phyloP scores from a whole-genome alignment of 1,140 invertebrate genomes.

The Proales similis region DNA sequence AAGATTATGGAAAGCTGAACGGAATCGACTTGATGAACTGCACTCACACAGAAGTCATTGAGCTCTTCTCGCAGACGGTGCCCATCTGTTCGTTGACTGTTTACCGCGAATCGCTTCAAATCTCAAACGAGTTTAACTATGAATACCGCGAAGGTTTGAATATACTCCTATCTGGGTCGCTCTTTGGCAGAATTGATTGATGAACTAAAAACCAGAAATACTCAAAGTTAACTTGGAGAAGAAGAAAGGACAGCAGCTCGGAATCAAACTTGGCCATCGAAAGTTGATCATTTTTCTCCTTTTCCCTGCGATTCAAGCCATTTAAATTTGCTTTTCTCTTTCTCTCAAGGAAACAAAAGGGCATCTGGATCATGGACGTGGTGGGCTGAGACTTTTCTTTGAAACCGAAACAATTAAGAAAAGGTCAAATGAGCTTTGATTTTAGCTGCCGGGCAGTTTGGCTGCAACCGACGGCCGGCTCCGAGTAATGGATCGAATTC shows the following conservation, averaged over 20 bases:
- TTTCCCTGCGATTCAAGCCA: not conserved
- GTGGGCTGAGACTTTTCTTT: slow-evolving; percentile 44
- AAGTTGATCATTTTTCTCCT: slow-evolving; percentile 42
- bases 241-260: slow-evolving; percentile 52
- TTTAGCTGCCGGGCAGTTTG: slow-evolving; percentile 50
- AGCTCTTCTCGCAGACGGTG: slow-evolving; percentile 42
- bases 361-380: slow-evolving; percentile 55
- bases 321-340: slow-evolving; percentile 24
- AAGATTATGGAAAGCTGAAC: slow-evolving; percentile 43
- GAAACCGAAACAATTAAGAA: no score
- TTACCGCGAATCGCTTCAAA: slow-evolving; percentile 50
- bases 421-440: no score
- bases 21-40: slow-evolving; percentile 50
- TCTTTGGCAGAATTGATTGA: slow-evolving; percentile 38
- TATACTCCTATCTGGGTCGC: not conserved
- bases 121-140: slow-evolving; percentile 45
- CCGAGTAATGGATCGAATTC: slow-evolving; percentile 47
- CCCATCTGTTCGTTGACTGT: slow-evolving; percentile 48
- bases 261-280: slow-evolving; percentile 55
- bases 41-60: slow-evolving; percentile 46
- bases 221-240: slow-evolving; percentile 52
- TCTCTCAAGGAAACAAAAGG: slow-evolving; percentile 51
- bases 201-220: slow-evolving; percentile 49
- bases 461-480: slow-evolving; percentile 48
- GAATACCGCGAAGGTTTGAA: slow-evolving; percentile 43